phyloP scores from a whole-genome alignment of 2,113 vertebrate species.

The Elanus axillaris region DNA sequence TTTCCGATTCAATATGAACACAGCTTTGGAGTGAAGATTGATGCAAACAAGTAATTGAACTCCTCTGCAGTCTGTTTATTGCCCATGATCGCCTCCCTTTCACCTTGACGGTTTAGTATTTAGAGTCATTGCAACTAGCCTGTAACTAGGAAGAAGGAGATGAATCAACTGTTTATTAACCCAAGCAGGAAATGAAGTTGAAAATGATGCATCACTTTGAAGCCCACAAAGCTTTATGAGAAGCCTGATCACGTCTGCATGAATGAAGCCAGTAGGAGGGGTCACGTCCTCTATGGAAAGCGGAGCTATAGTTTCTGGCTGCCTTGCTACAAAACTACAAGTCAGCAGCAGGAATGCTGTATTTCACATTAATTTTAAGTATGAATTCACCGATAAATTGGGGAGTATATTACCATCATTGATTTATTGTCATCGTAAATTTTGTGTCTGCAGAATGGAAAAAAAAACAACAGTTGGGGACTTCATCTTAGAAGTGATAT shows the following conservation, averaged over 20 bases:
- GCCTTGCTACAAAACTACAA: background rate
- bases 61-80: background rate
- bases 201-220: slow-evolving; percentile 4
- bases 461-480: background rate
- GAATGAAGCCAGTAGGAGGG: background rate
- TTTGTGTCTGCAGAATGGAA: background rate
- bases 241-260: background rate
- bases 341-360: background rate
- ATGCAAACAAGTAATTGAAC: slow-evolving; percentile 29
- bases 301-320: background rate
- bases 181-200: slow-evolving; percentile 15
- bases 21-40: slow-evolving; percentile 4
- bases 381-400: background rate
- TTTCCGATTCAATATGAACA: background rate
- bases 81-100: background rate
- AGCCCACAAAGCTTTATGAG: background rate
- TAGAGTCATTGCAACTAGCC: background rate
- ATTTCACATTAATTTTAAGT: background rate
- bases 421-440: background rate
- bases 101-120: background rate
- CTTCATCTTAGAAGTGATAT: background rate
- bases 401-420: background rate
- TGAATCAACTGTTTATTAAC: slow-evolving; percentile 37
- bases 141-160: background rate
- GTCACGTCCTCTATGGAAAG: background rate